Evolutionary conservation across 2,797 vertebrate species (phyloP).

Genomic region (Acanthis flammea): DNA sequence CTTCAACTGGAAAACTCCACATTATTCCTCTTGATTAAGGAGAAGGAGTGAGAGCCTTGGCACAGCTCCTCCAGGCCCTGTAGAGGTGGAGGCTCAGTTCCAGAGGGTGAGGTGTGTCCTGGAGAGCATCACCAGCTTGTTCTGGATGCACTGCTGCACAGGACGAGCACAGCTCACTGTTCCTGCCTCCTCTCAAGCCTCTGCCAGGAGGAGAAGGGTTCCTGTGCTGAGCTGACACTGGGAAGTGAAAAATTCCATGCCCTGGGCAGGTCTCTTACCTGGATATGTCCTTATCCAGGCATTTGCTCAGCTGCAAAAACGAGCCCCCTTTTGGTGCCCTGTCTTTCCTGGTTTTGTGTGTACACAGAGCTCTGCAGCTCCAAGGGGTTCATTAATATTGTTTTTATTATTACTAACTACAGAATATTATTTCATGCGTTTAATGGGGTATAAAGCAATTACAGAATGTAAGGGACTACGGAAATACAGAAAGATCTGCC

Average conservation of each 20-base stretch:
- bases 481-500: slow-evolving; percentile 33
- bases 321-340: not conserved
- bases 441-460: slow-evolving; percentile 47
- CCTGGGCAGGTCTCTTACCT: rapidly evolving
- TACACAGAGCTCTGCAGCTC: not conserved
- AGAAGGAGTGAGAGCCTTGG: not conserved
- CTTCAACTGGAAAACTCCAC: not conserved
- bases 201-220: not conserved
- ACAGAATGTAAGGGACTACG: not conserved
- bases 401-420: not conserved
- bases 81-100: rapidly evolving
- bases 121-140: not conserved
- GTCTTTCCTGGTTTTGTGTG: not conserved
- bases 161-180: rapidly evolving
- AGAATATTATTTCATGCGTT: slow-evolving; percentile 31
- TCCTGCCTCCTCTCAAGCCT: not conserved
- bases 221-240: not conserved
- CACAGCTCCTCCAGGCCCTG: not conserved
- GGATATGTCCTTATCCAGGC: rapidly evolving
- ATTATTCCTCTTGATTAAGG: not conserved
- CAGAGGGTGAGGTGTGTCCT: not conserved
- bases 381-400: not conserved
- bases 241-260: not conserved
- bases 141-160: not conserved
- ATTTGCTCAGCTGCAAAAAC: not conserved